Percentiles rank a stretch among this genome's conserved stretches.
Conservation (phyloP, 2,888 invertebrate genomes). For the Torymus tubicola region DNA sequence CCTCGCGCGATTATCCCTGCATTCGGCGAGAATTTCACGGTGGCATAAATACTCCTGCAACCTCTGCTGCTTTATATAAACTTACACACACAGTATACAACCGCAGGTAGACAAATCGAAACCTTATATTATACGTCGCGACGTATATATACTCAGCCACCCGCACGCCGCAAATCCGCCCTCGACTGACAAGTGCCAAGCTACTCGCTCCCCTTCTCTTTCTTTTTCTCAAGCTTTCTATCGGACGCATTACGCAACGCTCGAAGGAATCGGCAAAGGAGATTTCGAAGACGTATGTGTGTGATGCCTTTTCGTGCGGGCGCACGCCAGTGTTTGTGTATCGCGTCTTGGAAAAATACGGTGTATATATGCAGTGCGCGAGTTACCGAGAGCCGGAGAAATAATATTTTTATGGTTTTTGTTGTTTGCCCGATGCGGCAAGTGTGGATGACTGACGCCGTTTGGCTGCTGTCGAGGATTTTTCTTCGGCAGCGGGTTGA, state of each 20-base stretch:
- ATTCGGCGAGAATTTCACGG: conserved; percentile 15
- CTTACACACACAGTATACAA: no score
- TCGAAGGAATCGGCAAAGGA: conserved; percentile 16
- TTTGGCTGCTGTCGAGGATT: no score
- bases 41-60: background rate
- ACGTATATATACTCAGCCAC: no score
- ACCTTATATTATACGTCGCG: no score
- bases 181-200: conserved; percentile 2
- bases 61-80: background rate
- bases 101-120: conserved; percentile 8
- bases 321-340: conserved; percentile 31
- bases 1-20: conserved; percentile 15
- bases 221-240: no score
- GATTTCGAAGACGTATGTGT: conserved; percentile 10
- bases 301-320: background rate
- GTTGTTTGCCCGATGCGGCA: background rate
- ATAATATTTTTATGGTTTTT: conserved; percentile 49
- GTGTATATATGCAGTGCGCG: conserved; percentile 11
- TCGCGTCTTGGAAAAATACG: conserved; percentile 46
- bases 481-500: no score
- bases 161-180: conserved; percentile 5
- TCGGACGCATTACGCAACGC: conserved; percentile 2
- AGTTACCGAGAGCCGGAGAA: background rate
- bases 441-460: no score
- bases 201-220: background rate